Evolutionary conservation across 1,140 invertebrate genomes (phyloP).

Genomic region (Calliopsis andreniformis): DNA sequence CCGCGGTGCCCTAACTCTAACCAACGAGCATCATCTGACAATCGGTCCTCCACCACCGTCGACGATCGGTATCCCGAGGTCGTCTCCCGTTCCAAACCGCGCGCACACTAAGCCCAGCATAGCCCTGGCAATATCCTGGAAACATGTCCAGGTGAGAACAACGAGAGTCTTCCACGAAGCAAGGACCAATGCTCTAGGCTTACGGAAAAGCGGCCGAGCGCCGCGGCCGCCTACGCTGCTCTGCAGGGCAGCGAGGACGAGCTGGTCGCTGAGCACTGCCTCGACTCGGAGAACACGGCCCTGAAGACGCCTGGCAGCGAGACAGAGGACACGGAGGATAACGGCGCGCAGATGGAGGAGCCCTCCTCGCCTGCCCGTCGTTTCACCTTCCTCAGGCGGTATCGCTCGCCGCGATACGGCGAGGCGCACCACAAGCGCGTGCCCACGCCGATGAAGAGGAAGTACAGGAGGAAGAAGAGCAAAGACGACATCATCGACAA

Average conservation of each 20-base stretch:
- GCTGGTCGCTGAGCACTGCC: conserved; percentile 72
- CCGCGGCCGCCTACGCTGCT: conserved; percentile 70
- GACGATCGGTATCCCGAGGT: too few relatives aligned
- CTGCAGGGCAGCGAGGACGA: conserved; percentile 80
- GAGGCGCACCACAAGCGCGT: conserved; percentile 84
- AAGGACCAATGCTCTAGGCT: conserved; percentile 70
- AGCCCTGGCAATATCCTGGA: conserved; percentile 44
- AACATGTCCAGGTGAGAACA: conserved; percentile 67
- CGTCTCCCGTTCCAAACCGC: background rate
- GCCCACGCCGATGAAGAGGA: conserved; percentile 83
- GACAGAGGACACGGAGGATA: conserved; percentile 75
- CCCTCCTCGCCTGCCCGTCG: conserved; percentile 54
- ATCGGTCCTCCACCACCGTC: too few relatives aligned
- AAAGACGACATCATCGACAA: conserved; percentile 72
- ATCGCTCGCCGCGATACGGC: conserved; percentile 81
- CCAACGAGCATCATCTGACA: too few relatives aligned
- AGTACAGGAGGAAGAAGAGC: conserved; percentile 76
- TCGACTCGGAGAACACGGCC: conserved; percentile 68
- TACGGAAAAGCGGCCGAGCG: conserved; percentile 68
- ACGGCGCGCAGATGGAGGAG: conserved; percentile 65
- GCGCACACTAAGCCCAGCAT: background rate
- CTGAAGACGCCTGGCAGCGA: conserved; percentile 75
- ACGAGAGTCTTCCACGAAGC: conserved; percentile 73
- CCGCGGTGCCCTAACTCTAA: too few relatives aligned
- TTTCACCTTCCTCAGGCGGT: conserved; percentile 81